A percentile compares a stretch with the other conserved stretches of the same genome.
Conservation (phyloP, 2,113 vertebrate species). For the Calonectris borealis region DNA sequence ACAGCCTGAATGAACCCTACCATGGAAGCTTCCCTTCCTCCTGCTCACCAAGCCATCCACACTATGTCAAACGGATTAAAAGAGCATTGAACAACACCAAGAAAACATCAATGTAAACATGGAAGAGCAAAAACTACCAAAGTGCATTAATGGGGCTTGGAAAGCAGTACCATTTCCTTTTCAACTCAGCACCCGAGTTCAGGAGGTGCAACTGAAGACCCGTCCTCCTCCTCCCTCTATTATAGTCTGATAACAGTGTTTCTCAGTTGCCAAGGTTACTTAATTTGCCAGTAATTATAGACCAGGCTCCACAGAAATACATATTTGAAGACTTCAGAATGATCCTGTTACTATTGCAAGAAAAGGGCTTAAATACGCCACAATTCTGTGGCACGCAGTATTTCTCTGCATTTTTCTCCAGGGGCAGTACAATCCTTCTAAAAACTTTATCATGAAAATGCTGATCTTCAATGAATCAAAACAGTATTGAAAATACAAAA, state of each 20-base stretch:
- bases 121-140: neutral
- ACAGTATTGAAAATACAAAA: neutral
- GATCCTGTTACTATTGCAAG: neutral
- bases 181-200: fast-evolving
- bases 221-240: fast-evolving
- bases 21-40: neutral
- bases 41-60: neutral
- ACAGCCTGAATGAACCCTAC: neutral
- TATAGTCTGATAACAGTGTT: fast-evolving
- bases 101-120: neutral
- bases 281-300: neutral
- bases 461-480: neutral
- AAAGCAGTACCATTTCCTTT: neutral
- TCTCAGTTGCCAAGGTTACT: neutral
- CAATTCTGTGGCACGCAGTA: fast-evolving
- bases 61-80: fast-evolving
- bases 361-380: neutral
- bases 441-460: neutral
- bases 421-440: neutral
- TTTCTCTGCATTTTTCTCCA: neutral
- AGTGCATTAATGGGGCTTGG: neutral
- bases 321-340: neutral
- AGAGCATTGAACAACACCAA: neutral
- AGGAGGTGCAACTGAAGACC: neutral
- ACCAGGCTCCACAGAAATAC: neutral